Evolutionary conservation across 2,113 vertebrate species (phyloP), one percentile per base, ranked within the genome.

Genomic region (Solea solea): DNA sequence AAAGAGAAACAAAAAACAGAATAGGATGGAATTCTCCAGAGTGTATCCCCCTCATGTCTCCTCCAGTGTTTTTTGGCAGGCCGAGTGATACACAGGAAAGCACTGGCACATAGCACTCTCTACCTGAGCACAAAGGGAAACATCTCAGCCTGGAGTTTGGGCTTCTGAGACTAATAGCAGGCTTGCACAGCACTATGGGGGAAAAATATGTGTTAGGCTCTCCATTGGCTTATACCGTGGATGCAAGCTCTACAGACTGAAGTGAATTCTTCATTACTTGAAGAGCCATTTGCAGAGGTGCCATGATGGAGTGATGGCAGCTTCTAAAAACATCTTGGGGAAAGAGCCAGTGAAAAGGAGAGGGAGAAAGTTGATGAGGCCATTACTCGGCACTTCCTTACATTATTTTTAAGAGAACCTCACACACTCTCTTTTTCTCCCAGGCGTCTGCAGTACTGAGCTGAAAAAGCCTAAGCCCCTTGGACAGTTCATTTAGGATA

Each of bases 1-100:
- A 87, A 60, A 78, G 16, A 67, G 12, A 34, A 85, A 56, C 78
- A 66, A 77, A 91, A 87, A 89, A 91, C 86, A 88, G 90, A 90
- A 90, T 86, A 85, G 86, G 85, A 87, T 83, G 77, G 78, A 88
- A 91, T 89, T 87, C 91, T 92, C 91, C 65, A 48, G 85, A 93
- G 91, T 85, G 76, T 72, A 79, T 80, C 69, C 82, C 80, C 88
- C 88, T 78, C 67, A 84, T 82, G 88, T 88, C 86, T 91, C 64
- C 54, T 80, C 70, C 81, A 83, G 72, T 70, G 82, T 88, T 86
- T 84, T 87, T 89, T 89, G 86, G 83, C 90, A 89, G 86, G 81
- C 59, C 60, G 82, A 83, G 80, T 88, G 87, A 88, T 72, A 88
- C 83, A 91, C 82, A 87, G 82, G 84, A 85, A 91, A 87, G 80